These are phyloP conservation scores for Ailurus styani DNA, from an alignment of 2,113 vertebrate genomes.

Conservation along the genomic window DNA sequence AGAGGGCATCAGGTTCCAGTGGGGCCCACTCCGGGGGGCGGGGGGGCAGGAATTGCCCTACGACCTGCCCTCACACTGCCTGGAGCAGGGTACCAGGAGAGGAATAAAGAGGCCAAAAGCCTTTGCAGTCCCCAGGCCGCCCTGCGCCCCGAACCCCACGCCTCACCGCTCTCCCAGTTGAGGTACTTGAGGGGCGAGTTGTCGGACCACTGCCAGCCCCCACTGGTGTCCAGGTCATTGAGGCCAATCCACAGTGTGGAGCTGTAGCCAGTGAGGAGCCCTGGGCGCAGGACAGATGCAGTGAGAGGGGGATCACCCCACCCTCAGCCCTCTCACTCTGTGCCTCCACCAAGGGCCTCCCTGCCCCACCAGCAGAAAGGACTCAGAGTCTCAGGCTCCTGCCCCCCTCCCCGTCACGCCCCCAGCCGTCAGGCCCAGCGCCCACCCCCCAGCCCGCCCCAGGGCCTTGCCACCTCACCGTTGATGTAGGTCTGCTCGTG, in stretches of 20 bases:
- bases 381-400: background rate
- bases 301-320: background rate
- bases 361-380: background rate
- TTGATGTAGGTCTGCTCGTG: slow-evolving; percentile 98
- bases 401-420: background rate
- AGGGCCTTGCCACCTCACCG: slow-evolving; percentile 78
- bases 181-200: slow-evolving; percentile 95
- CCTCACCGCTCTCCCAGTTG: slow-evolving; percentile 96
- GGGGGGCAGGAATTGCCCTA: accelerated
- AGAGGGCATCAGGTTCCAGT: background rate
- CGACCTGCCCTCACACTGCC: background rate
- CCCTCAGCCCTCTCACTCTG: background rate
- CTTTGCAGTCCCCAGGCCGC: background rate
- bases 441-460: accelerated
- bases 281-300: slow-evolving; percentile 67
- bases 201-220: slow-evolving; percentile 98
- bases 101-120: background rate
- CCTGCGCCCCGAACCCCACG: background rate
- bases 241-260: slow-evolving; percentile 96
- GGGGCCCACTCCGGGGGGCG: accelerated
- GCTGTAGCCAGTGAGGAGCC: slow-evolving; percentile 92
- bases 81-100: background rate
- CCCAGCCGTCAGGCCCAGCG: background rate
- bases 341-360: background rate
- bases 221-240: slow-evolving; percentile 94